These are phyloP conservation scores for Callocephalon fimbriatum DNA, from an alignment of 2,113 vertebrate genomes.

Conservation along the genomic window DNA sequence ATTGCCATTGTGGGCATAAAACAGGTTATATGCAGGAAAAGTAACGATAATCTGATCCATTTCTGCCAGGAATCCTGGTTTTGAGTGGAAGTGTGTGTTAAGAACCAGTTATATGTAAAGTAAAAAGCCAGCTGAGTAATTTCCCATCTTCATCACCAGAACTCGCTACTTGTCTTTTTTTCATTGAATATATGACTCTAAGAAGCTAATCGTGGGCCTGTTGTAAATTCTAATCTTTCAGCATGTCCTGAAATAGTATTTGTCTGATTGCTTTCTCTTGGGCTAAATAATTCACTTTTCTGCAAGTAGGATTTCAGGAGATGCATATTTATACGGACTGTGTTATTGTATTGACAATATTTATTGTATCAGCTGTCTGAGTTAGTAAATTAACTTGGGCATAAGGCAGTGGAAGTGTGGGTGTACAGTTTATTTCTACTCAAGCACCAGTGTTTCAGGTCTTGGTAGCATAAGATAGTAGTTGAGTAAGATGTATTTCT, in stretches of 20 bases:
- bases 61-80: not conserved
- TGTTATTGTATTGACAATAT: not conserved
- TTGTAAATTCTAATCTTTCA: not conserved
- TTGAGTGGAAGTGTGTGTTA: not conserved
- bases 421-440: not conserved
- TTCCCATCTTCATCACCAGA: not conserved
- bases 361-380: not conserved
- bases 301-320: not conserved
- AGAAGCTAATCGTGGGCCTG: not conserved
- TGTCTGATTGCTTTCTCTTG: not conserved
- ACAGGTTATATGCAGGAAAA: not conserved
- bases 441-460: not conserved
- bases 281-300: not conserved
- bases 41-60: not conserved
- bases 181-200: not conserved
- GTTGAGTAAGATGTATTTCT: not conserved
- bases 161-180: not conserved
- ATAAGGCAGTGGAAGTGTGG: not conserved
- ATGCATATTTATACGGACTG: not conserved
- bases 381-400: not conserved
- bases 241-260: not conserved
- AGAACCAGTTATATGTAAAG: not conserved
- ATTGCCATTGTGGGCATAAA: not conserved
- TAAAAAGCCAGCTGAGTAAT: not conserved
- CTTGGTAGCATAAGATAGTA: not conserved